Evolutionary conservation across 2,113 vertebrate species (phyloP), one percentile per base, ranked within the genome.

Genomic region (Sialia sialis): DNA sequence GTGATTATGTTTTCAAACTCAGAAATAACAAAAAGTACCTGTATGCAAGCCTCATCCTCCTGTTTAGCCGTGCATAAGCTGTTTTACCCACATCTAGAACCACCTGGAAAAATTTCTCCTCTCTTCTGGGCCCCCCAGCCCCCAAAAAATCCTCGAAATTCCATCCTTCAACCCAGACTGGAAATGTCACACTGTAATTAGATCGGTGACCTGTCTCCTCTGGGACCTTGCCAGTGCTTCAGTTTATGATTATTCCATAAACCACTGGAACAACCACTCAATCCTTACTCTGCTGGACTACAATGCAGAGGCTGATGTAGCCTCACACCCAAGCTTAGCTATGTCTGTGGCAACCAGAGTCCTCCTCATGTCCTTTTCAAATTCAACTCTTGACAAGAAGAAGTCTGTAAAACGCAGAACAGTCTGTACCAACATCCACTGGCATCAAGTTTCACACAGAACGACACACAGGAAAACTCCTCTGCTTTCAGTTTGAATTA

Each of bases 291-390:
- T 23, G 20, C 34, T 2, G 1, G 13, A 29, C 36, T 16, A 56
- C 27, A 54, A n/a, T 0, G 0, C 38, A 46, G 60, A 70, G 18
- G 26, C 19, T 22, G 39, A 38, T 0, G 0, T 0, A 16, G 27
- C 14, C 70, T 76, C 44, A 19, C 6, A n/a, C 30, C 21, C 60
- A n/a, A 30, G 60, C 13, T 20, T 23, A 0, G 5, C 29, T 60
- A 20, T 1, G 4, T 26, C 51, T 3, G 2, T 5, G 20, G 49
- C 6, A 22, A 62, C 32, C 27, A 60, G 34, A 76, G 51, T 32
- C 55, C 73, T 64, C 38, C 34, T 41, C 36, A 5, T 0, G 0
- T 3, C 43, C 49, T 76, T 13, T 52, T 49, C n/a, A 76, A 39
- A 48, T 23, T 41, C 39, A 34, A 2, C 9, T 15, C 16, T 20